Percentiles rank a stretch among this genome's conserved stretches.
Evolutionary conservation across 2,888 invertebrate genomes (phyloP).

Genomic region (Ditula angustiorana): DNA sequence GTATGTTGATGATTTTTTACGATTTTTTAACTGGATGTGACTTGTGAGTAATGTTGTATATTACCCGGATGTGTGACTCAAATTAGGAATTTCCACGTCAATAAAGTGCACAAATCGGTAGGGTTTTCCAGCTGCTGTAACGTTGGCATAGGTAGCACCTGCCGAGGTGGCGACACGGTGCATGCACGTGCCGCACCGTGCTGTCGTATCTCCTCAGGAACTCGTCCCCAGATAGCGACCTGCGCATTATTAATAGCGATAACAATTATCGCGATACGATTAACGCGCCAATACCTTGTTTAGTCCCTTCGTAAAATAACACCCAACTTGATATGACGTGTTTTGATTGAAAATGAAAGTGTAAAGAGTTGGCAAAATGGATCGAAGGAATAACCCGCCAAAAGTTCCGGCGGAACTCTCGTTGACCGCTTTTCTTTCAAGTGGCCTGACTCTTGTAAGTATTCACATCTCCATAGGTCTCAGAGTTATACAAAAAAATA

Average conservation of each 20-base stretch:
- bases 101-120: background rate
- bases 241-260: constrained; percentile 63
- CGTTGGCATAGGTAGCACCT: background rate
- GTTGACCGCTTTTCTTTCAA: constrained; percentile 55
- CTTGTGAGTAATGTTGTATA: too few relatives aligned
- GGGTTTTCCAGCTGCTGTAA: background rate
- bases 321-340: constrained; percentile 59
- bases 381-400: constrained; percentile 39
- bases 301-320: constrained; percentile 61
- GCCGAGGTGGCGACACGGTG: background rate
- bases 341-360: constrained; percentile 44
- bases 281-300: constrained; percentile 60
- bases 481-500: too few relatives aligned
- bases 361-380: constrained; percentile 48
- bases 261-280: constrained; percentile 76
- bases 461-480: too few relatives aligned
- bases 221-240: constrained; percentile 24
- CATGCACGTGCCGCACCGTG: background rate
- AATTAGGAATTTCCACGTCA: background rate
- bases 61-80: background rate
- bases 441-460: constrained; percentile 66
- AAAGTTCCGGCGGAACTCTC: constrained; percentile 54
- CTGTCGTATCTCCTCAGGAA: constrained; percentile 24
- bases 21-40: too few relatives aligned
- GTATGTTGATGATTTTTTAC: too few relatives aligned